Evolutionary conservation across 2,888 invertebrate species (phyloP), one percentile per base, ranked within the genome.

Genomic region (Athalia rosae): DNA sequence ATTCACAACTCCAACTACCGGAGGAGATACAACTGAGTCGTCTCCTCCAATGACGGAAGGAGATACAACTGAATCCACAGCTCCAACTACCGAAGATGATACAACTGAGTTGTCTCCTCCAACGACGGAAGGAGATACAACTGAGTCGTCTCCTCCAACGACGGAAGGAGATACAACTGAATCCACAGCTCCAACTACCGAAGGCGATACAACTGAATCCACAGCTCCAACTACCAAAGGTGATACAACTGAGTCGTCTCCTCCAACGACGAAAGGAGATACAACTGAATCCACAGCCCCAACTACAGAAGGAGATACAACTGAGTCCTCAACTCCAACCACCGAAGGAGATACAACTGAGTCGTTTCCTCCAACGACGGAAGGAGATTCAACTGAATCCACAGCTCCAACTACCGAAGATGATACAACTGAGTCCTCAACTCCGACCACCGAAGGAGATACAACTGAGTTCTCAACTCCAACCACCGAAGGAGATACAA

Each of bases 401-500:
- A 11, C 8, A 0, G 4, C 41, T 11, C 43, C 62, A 6, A 62
- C 62, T 5, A 41, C 62, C 0, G 58, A 58, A 6, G 8, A n/a
- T n/a, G 58, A 6, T 58, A 58, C 58, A n/a, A n/a, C 58, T 43
- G 62, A 11, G 43, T 11, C 11, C 5, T n/a, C 3, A 0, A 11
- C 15, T 11, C 3, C 45, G 0, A 47, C 64, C 7, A 47, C 64
- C 9, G 47, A 48, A n/a, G 0, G 13, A 13, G 13, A 0, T 7
- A 47, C 64, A 4, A 64, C 64, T 15, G 64, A n/a, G 58, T 13
- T 41, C 8, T 8, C 9, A n/a, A 13, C 7, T 8, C 28, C 71
- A 9, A 74, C 74, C 4, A 74, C 74, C 4, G 48, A 74, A 56
- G 28, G 4, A 53, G n/a, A 4, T 11, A 63, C 76, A 0, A 62